These are phyloP conservation scores for Trissolcus brochymenae DNA, from an alignment of 2,888 invertebrate species.

Conservation along the genomic window DNA sequence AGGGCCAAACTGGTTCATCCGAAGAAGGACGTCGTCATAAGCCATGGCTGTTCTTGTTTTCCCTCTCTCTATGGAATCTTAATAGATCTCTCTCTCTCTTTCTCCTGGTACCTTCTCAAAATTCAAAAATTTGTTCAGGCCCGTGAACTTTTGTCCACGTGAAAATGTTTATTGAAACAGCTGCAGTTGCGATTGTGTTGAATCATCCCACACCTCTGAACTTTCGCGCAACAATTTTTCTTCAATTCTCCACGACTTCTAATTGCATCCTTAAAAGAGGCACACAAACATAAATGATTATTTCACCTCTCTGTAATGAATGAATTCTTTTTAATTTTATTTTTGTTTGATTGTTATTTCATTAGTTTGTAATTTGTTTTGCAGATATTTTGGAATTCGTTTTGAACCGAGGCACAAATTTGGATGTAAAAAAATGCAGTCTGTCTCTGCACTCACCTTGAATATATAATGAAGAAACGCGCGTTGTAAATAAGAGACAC, in stretches of 20 bases:
- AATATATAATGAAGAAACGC: slow-evolving; percentile 22
- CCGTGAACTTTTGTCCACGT: not conserved
- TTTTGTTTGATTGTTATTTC: no score
- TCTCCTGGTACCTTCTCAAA: not conserved
- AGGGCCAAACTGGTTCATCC: slow-evolving; percentile 84
- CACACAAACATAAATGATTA: not conserved
- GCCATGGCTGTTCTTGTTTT: slow-evolving; percentile 77
- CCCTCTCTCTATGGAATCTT: not conserved
- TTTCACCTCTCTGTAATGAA: no score
- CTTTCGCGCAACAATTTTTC: not conserved
- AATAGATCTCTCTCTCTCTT: not conserved
- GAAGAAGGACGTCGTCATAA: slow-evolving; percentile 83
- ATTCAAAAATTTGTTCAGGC: not conserved
- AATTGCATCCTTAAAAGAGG: not conserved
- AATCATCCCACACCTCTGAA: slow-evolving; percentile 11
- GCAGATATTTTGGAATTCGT: no score
- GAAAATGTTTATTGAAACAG: slow-evolving; percentile 17
- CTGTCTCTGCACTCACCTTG: slow-evolving; percentile 21
- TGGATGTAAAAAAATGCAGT: not conserved
- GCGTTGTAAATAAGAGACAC: slow-evolving; percentile 6
- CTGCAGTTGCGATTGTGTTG: slow-evolving; percentile 6
- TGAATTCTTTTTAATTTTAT: no score
- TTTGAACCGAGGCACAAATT: no score
- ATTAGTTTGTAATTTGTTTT: no score
- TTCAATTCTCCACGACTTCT: not conserved